phyloP scores from a whole-genome alignment of 2,113 vertebrate genomes.

The Cervus canadensis region DNA sequence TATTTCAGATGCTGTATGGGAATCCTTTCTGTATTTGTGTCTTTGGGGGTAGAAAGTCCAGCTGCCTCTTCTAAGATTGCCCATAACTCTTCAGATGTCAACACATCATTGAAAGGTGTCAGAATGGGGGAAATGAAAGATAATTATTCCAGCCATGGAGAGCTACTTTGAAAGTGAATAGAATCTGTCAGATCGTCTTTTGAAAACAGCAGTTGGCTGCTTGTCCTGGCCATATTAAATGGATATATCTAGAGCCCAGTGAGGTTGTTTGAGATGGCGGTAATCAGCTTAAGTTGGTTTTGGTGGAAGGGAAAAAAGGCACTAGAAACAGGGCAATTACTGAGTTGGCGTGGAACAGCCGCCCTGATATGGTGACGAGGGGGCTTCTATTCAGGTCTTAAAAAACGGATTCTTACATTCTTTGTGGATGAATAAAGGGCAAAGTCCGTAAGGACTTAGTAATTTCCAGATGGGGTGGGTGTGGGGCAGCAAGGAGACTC shows the following conservation, averaged over 20 bases:
- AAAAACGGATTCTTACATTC: slow-evolving; percentile 29
- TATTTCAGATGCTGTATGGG: slow-evolving; percentile 84
- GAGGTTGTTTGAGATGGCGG: slow-evolving; percentile 69
- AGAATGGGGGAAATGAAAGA: slow-evolving; percentile 83
- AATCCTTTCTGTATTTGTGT: slow-evolving; percentile 82
- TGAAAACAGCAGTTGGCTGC: slow-evolving; percentile 84
- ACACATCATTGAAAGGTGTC: slow-evolving; percentile 84
- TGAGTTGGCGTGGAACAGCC: slow-evolving; percentile 13
- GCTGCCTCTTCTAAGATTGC: slow-evolving; percentile 82
- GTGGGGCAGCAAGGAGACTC: not conserved
- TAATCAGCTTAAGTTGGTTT: slow-evolving; percentile 67
- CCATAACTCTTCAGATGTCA: slow-evolving; percentile 85
- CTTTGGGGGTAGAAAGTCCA: slow-evolving; percentile 81
- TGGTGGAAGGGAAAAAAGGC: slow-evolving; percentile 38
- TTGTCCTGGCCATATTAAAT: slow-evolving; percentile 80
- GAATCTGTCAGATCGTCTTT: slow-evolving; percentile 84
- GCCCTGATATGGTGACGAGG: not conserved
- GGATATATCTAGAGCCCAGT: slow-evolving; percentile 78
- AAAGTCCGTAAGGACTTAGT: not conserved
- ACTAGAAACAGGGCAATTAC: slow-evolving; percentile 58
- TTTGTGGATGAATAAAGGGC: slow-evolving; percentile 45
- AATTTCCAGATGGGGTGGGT: slow-evolving; percentile 48
- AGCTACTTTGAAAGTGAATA: slow-evolving; percentile 87
- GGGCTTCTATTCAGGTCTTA: slow-evolving; percentile 49
- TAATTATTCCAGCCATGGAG: slow-evolving; percentile 82